phyloP scores from a whole-genome alignment of 30 jellyfish, hydroid and myxozoan species.

The Hydra vulgaris region DNA sequence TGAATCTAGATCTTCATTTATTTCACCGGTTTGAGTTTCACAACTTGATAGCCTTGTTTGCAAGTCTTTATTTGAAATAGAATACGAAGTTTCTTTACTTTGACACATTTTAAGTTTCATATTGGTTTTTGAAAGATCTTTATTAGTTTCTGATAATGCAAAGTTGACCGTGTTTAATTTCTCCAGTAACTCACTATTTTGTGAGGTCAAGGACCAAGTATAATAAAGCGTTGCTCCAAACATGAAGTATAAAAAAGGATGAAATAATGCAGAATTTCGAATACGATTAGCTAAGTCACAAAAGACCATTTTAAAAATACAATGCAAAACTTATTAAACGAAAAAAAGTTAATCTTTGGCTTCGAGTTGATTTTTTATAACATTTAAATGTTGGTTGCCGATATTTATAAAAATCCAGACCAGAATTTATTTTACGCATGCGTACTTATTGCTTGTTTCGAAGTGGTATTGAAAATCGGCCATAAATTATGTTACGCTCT shows the following conservation, averaged over 20 bases:
- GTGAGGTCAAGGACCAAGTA: background rate
- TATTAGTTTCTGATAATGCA: background rate
- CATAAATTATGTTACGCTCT: too few relatives aligned
- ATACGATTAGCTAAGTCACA: background rate
- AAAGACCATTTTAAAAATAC: too few relatives aligned
- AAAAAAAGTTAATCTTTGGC: too few relatives aligned
- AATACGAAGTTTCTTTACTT: background rate
- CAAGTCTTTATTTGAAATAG: background rate
- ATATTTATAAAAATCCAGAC: too few relatives aligned
- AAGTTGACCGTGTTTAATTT: background rate
- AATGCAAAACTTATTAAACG: too few relatives aligned
- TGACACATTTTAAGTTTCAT: background rate
- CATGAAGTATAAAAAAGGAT: background rate
- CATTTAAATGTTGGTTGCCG: too few relatives aligned
- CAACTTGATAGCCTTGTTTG: background rate
- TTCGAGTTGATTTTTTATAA: too few relatives aligned
- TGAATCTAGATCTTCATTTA: background rate
- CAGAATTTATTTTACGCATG: too few relatives aligned
- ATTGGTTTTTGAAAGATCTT: background rate
- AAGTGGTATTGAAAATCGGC: too few relatives aligned
- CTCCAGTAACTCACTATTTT: background rate
- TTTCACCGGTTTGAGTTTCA: background rate
- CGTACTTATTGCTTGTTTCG: too few relatives aligned
- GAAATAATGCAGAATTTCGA: background rate
- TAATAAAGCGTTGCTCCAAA: background rate